Base-by-base conservation (phyloP, 2,888 invertebrate species). In the Polydrusus pterygomalis region DNA sequence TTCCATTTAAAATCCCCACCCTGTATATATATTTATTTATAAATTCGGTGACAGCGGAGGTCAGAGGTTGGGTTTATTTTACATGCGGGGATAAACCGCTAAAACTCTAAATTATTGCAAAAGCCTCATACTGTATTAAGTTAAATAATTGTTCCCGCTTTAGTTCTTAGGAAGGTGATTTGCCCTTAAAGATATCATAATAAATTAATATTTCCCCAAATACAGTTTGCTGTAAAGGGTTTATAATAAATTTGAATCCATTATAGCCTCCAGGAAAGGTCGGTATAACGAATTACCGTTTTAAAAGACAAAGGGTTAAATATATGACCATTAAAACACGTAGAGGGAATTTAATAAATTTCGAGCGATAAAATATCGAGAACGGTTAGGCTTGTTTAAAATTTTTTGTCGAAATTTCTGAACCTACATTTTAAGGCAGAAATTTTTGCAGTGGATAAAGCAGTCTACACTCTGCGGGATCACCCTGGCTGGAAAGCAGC, bases 181-280 rank as follows among this genome's bases (percentile, higher is more conserved):
- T 3, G 30, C 30, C 25, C 7, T 25, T 8, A n/a, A 30, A n/a
- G n/a, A n/a, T 30, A 30, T 8, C 54, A 54, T 25, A 54, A 54
- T 54, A 54, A 25, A 47, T 47, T 51, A 58, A 34, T 58, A 58
- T 58, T 38, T 58, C 34, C n/a, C 58, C 38, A 58, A 58, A 58
- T 58, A 58, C 17, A 34, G 34, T 38, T 58, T 54, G 38, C 34
- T 58, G 34, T 3, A 9, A 38, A 58, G 58, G 38, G 58, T 17
- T 17, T 58, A 38, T 38, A 58, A 58, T 58, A 38, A 54, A 58
- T 38, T 56, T 56, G 56, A 25, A 56, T 30, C 56, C 18, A 56
- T 56, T 56, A 30, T 58, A 38, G 58, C 17, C 58, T n/a, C 10
- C 58, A 51, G 20, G 25, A 51, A 20, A 25, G 58, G 58, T 10